Evolutionary conservation across 2,113 vertebrate genomes (phyloP).

Genomic region (Notothenia coriiceps): DNA sequence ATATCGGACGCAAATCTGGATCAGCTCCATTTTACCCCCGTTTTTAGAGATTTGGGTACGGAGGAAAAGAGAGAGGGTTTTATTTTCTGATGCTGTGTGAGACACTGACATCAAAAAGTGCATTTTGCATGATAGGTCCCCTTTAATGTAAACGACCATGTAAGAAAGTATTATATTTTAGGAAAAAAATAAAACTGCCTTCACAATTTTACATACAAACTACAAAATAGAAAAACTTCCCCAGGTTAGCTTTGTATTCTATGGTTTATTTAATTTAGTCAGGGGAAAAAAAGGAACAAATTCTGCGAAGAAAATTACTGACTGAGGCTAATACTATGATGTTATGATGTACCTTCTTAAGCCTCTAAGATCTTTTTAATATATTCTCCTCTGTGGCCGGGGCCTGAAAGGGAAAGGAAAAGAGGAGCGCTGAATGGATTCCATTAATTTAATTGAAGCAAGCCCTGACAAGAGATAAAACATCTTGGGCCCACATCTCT

Average conservation of each 20-base stretch:
- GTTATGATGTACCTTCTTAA: slow-evolving; percentile 96
- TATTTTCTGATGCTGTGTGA: no score
- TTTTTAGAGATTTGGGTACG: no score
- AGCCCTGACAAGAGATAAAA: slow-evolving; percentile 98
- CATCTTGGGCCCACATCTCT: slow-evolving; percentile 93
- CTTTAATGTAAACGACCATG: background rate
- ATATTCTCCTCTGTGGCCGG: slow-evolving; percentile 90
- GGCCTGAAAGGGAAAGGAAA: slow-evolving; percentile 90
- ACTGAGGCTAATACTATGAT: slow-evolving; percentile 91
- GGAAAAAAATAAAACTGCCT: slow-evolving; percentile 5
- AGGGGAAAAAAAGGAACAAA: slow-evolving; percentile 38
- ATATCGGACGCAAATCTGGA: no score
- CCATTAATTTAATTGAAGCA: slow-evolving; percentile 99
- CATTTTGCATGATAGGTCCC: no score
- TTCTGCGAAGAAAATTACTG: slow-evolving; percentile 84
- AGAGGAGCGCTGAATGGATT: slow-evolving; percentile 94
- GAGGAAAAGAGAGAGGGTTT: no score
- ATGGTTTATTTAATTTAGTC: slow-evolving; percentile 92
- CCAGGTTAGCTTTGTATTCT: slow-evolving; percentile 86
- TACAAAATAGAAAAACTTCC: slow-evolving; percentile 85
- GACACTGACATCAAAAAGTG: no score
- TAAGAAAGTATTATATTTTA: background rate
- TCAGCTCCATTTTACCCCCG: no score
- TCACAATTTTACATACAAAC: slow-evolving; percentile 21
- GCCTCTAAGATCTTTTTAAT: slow-evolving; percentile 99